Percentiles rank a stretch among this genome's conserved stretches.
These are phyloP conservation scores for Naja naja DNA, from an alignment of 2,113 vertebrate genomes.

Conservation along the genomic window DNA sequence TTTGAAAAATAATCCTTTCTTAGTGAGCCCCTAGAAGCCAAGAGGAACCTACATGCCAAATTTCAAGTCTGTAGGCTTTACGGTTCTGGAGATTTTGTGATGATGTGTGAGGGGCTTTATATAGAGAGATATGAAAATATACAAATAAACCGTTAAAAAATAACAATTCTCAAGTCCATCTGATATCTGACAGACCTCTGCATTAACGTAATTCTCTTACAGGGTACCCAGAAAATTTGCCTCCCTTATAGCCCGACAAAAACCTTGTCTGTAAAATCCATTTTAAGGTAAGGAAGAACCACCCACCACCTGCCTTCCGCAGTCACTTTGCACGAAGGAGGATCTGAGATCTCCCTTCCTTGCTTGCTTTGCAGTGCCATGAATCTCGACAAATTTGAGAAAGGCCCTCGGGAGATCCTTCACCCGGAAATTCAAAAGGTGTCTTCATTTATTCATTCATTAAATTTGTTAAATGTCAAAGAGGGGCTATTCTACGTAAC, in stretches of 20 bases:
- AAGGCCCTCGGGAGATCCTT: constrained; percentile 92
- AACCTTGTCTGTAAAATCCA: constrained; percentile 98
- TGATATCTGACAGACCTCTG: constrained; percentile 8
- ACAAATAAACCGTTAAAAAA: too few species aligned
- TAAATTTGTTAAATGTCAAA: too few species aligned
- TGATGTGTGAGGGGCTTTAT: too few species aligned
- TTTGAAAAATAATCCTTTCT: too few species aligned
- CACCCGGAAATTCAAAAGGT: constrained; percentile 98
- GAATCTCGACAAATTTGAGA: constrained; percentile 97
- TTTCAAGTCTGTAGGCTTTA: too few species aligned
- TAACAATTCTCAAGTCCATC: neutral
- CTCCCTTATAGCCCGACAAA: constrained; percentile 98
- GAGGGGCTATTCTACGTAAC: neutral
- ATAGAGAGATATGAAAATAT: too few species aligned
- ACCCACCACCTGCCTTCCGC: neutral
- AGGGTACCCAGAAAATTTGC: constrained; percentile 98
- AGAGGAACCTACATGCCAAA: too few species aligned
- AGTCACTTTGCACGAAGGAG: neutral
- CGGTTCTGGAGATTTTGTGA: too few species aligned
- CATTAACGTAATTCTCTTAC: constrained; percentile 47
- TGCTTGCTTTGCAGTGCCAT: constrained; percentile 84
- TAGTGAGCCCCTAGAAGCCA: too few species aligned
- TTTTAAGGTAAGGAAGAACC: constrained; percentile 85
- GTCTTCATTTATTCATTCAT: constrained; percentile 11
- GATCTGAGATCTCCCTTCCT: neutral